A percentile compares a stretch with the other conserved stretches of the same genome.
phyloP scores from a whole-genome alignment of 2,888 invertebrate genomes.

The Netelia virgata region DNA sequence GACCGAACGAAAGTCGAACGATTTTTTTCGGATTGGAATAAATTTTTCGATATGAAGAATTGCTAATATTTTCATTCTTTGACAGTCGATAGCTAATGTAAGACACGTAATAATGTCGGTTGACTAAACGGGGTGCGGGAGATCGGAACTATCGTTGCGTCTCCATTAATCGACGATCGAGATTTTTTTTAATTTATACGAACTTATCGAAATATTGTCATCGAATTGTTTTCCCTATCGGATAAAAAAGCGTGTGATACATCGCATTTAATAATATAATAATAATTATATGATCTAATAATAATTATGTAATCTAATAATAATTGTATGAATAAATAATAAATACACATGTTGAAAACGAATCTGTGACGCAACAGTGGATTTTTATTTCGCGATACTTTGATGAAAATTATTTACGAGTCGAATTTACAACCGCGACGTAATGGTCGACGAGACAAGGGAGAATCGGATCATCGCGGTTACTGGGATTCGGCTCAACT shows the following conservation, averaged over 20 bases:
- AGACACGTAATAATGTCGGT: too few species aligned
- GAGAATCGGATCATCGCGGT: background rate
- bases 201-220: too few species aligned
- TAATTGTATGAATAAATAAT: constrained; percentile 27
- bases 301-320: background rate
- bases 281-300: background rate
- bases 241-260: too few species aligned
- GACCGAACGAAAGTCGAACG: background rate
- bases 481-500: background rate
- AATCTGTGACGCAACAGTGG: background rate
- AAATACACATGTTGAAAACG: background rate
- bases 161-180: too few species aligned
- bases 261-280: background rate
- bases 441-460: background rate
- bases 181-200: too few species aligned
- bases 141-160: too few species aligned
- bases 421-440: background rate
- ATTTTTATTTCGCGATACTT: background rate
- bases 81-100: too few species aligned
- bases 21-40: background rate
- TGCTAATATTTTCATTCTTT: too few species aligned
- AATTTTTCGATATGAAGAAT: too few species aligned
- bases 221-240: too few species aligned
- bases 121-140: too few species aligned
- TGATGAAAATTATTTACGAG: background rate